These are phyloP conservation scores for Eurystomus glaucurus DNA, from an alignment of 2,797 vertebrate genomes.

Conservation along the genomic window DNA sequence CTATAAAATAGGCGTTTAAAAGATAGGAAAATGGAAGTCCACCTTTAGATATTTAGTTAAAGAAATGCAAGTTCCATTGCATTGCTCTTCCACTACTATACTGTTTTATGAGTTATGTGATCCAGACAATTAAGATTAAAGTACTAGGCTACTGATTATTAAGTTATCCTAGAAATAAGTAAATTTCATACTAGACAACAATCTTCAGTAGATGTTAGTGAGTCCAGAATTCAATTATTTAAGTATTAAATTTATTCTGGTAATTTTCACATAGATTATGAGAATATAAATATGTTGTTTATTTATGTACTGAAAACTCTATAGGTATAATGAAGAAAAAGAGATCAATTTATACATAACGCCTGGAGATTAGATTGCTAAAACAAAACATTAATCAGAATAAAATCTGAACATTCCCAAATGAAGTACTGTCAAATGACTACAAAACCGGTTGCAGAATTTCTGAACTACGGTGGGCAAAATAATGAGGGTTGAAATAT, in stretches of 20 bases:
- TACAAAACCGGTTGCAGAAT: neutral
- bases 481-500: neutral
- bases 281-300: neutral
- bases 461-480: neutral
- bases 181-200: neutral
- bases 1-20: neutral
- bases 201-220: neutral
- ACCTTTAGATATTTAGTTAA: constrained; percentile 8
- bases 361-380: neutral
- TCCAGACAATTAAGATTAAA: neutral
- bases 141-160: neutral
- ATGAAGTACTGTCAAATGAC: neutral
- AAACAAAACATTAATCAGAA: neutral
- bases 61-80: neutral
- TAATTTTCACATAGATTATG: neutral
- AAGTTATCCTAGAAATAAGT: neutral
- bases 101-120: neutral
- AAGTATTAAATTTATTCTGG: neutral
- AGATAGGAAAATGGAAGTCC: neutral
- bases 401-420: neutral
- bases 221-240: neutral
- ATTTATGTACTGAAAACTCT: neutral
- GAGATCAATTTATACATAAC: neutral
- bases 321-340: neutral
- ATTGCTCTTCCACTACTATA: neutral